Conservation (phyloP, 2,113 vertebrate genomes). For the Sebastes schlegelii region DNA sequence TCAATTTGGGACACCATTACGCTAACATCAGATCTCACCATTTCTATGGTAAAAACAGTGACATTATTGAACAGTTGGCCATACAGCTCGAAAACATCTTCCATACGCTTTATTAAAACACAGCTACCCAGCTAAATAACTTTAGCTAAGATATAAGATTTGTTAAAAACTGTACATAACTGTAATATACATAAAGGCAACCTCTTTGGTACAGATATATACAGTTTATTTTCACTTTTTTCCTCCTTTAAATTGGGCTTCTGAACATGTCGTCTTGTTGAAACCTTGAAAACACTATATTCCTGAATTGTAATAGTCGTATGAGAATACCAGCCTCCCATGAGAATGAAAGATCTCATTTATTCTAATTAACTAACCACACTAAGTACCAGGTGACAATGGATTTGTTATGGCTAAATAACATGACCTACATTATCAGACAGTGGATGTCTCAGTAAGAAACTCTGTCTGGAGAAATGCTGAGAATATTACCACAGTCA, state of each 20-base stretch:
- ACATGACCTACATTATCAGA: slow-evolving; percentile 56
- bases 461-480: slow-evolving; percentile 59
- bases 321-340: slow-evolving; percentile 77
- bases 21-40: slow-evolving; percentile 56
- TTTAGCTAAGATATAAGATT: slow-evolving; percentile 85
- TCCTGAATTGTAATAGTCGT: slow-evolving; percentile 68
- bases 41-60: slow-evolving; percentile 58
- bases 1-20: slow-evolving; percentile 58
- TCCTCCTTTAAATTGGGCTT: slow-evolving; percentile 58
- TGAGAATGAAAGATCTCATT: slow-evolving; percentile 57
- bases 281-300: slow-evolving; percentile 71
- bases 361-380: slow-evolving; percentile 45
- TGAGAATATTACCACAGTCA: slow-evolving; percentile 49
- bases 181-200: slow-evolving; percentile 88
- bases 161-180: slow-evolving; percentile 89
- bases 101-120: slow-evolving; percentile 86
- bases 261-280: slow-evolving; percentile 60
- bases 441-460: slow-evolving; percentile 42
- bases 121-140: slow-evolving; percentile 83
- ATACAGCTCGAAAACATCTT: slow-evolving; percentile 74
- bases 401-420: slow-evolving; percentile 47
- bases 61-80: slow-evolving; percentile 69
- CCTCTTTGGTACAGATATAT: slow-evolving; percentile 89
- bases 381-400: slow-evolving; percentile 57
- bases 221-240: slow-evolving; percentile 75